Conservation (phyloP, 2,888 invertebrate species). For the Taenaris catops region DNA sequence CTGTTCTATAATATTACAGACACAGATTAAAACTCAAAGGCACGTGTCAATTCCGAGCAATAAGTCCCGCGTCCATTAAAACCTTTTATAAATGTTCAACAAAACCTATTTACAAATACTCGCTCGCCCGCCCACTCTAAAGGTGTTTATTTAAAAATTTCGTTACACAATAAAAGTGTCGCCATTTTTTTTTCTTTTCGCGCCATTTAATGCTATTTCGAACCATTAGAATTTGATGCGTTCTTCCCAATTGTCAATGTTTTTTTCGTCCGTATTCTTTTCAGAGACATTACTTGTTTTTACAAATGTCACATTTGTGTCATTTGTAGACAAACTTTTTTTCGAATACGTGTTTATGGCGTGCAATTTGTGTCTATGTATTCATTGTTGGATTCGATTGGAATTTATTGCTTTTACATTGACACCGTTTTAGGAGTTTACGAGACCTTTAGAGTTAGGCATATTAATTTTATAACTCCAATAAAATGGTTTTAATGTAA, state of each 20-base stretch:
- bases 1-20: too few relatives aligned
- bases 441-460: too few relatives aligned
- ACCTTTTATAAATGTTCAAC: conserved; percentile 42
- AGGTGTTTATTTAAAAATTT: conserved; percentile 78
- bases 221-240: conserved; percentile 39
- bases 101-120: conserved; percentile 77
- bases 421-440: too few relatives aligned
- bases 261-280: conserved; percentile 34
- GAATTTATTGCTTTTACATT: conserved; percentile 46
- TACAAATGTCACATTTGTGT: conserved; percentile 19
- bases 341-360: conserved; percentile 65
- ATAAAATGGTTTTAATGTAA: too few relatives aligned
- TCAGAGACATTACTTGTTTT: conserved; percentile 15
- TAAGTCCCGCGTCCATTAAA: conserved; percentile 31
- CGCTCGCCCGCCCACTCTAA: conserved; percentile 75
- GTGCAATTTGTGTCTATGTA: conserved; percentile 69
- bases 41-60: conserved; percentile 30
- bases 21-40: conserved; percentile 16
- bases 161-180: conserved; percentile 61
- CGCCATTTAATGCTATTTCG: conserved; percentile 75
- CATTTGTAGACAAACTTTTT: conserved; percentile 27
- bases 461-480: too few relatives aligned
- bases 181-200: conserved; percentile 70
- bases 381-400: conserved; percentile 43
- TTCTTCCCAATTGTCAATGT: conserved; percentile 26